Evolutionary conservation across 2,888 invertebrate genomes (phyloP), one percentile per base, ranked within the genome.

Genomic region (Leistus spinibarbis): DNA sequence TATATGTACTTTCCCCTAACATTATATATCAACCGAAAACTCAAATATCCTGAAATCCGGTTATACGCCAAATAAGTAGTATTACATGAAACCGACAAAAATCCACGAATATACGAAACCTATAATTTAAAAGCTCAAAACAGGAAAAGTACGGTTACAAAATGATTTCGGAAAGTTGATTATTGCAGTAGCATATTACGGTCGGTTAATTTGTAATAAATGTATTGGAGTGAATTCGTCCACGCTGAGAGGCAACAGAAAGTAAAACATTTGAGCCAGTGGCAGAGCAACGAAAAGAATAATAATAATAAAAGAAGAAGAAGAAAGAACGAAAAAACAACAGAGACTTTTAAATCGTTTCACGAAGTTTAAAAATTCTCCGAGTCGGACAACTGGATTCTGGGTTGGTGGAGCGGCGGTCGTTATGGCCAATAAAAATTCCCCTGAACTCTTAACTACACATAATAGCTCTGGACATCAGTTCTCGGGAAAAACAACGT

Each of bases 371-470:
- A 40, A 40, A 40, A 40, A 40, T 40, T 40, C 40, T 40, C 40
- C 40, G 13, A 40, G 40, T 13, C 70, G 63, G 62, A 62, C n/a
- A 53, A 70, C 63, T 63, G 54, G 70, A 70, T 54, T 54, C 54
- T 62, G 19, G 54, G 63, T 62, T 63, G 40, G 10, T 40, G 53
- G 22, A 7, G 62, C 68, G 63, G 65, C 71, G 27, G 71, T 63
- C 65, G 65, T 54, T 54, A 71, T 71, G 17, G 71, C 71, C 64
- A 56, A 71, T 71, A 71, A 64, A 71, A 71, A 71, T 71, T 71
- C 71, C 65, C 71, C 54, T 71, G 17, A 71, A 65, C 65, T 71
- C 71, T 71, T 71, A 71, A 71, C 65, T 54, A 56, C 71, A 71
- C 56, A 65, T 71, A 71, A 71, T 71, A 71, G 71, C 71, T 64